Percentiles rank a stretch among this genome's conserved stretches.
These are phyloP conservation scores for Brachypalpus laphriformis DNA, from an alignment of 2,888 invertebrate species.

Conservation along the genomic window DNA sequence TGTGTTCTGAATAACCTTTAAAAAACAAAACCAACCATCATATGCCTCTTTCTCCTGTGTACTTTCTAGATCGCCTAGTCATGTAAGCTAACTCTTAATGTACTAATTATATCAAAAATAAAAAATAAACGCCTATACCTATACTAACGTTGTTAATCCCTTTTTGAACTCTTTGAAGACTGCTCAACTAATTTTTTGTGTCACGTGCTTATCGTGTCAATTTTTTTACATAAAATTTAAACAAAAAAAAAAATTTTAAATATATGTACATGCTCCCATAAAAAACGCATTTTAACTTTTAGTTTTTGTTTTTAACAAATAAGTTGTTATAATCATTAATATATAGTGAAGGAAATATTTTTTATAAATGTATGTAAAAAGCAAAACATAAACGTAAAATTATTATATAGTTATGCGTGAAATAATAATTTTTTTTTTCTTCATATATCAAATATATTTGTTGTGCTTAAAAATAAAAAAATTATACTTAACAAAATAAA, in stretches of 20 bases:
- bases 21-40: slow-evolving; percentile 47
- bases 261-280: slow-evolving; percentile 42
- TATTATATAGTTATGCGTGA: slow-evolving; percentile 36
- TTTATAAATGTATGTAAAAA: slow-evolving; percentile 63
- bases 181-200: slow-evolving; percentile 68
- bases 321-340: slow-evolving; percentile 29
- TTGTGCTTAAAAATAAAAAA: slow-evolving; percentile 58
- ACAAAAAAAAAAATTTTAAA: slow-evolving; percentile 13
- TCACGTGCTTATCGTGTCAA: slow-evolving; percentile 66
- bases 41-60: slow-evolving; percentile 53
- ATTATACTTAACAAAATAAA: neutral
- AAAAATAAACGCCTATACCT: slow-evolving; percentile 51
- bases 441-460: slow-evolving; percentile 29
- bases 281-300: slow-evolving; percentile 31
- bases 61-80: slow-evolving; percentile 68
- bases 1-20: slow-evolving; percentile 22
- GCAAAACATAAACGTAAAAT: slow-evolving; percentile 24
- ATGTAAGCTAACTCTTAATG: slow-evolving; percentile 63
- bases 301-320: slow-evolving; percentile 26
- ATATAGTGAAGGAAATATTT: slow-evolving; percentile 46
- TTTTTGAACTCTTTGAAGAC: slow-evolving; percentile 67
- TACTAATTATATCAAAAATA: slow-evolving; percentile 40
- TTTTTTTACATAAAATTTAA: slow-evolving; percentile 51
- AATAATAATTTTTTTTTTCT: slow-evolving; percentile 12
- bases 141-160: slow-evolving; percentile 68